Evolutionary conservation across 2,113 vertebrate species (phyloP), one percentile per base, ranked within the genome.

Genomic region (Dromaius novaehollandiae): DNA sequence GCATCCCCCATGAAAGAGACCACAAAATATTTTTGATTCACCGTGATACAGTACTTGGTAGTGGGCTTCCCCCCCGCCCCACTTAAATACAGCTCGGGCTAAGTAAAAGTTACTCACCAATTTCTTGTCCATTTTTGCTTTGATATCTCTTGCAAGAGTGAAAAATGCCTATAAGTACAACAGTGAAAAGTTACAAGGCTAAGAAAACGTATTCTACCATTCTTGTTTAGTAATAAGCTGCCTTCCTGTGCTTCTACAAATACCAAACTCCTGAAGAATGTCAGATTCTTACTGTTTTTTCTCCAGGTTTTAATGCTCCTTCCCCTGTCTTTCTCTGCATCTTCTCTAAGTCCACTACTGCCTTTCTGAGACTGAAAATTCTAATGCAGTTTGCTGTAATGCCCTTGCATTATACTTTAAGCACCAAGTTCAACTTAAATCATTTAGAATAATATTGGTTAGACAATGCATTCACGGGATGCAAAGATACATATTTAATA

Each of bases 71-170:
- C 22, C 8, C 26, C 30, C 20, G 21, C 32, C 28, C 64, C 51
- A 11, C 17, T 86, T 53, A 69, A 77, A 69, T 5, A 38, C 68
- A 78, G 9, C 0, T 1, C 1, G 9, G 25, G 16, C 12, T 2
- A 38, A 75, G 75, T 5, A 24, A 21, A 65, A 50, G 44, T 63
- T 26, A 98, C 99, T 99, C 97, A 99, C 99, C 99, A 99, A 98
- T 97, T 99, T 99, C 96, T 99, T 99, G 98, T 99, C 99, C 99
- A 99, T 99, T 98, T 99, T 99, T 94, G 99, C 98, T 98, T 99
- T 99, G 98, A 99, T 99, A 96, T 99, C 99, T 98, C 99, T 99
- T 66, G 99, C 99, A 4, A 99, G 99, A n/a, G 99, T 99, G 97
- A 99, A 98, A 98, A 99, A 99, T 0, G 99, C 98, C 99, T 99